Evolutionary conservation across 2,797 vertebrate genomes (phyloP).

Genomic region (Ctenosaura bakeri): DNA sequence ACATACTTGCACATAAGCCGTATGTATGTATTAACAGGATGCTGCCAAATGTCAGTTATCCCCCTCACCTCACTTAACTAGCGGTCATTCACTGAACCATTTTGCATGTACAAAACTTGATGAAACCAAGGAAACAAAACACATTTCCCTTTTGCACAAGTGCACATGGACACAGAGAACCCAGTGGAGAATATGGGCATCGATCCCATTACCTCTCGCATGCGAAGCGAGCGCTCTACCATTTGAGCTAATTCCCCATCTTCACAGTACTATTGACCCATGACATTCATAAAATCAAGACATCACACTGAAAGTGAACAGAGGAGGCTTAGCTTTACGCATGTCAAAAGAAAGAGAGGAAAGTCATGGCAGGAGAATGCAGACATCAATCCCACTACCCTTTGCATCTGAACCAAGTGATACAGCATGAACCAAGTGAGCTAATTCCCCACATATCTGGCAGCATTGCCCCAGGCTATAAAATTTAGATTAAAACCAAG

Average conservation of each 20-base stretch:
- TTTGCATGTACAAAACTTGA: not conserved
- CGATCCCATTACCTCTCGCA: constrained; percentile 79
- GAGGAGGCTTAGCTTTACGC: not conserved
- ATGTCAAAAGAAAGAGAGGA: not conserved
- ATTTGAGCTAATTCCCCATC: constrained; percentile 82
- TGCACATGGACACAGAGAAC: not conserved
- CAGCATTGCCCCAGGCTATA: too few relatives aligned
- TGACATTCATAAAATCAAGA: not conserved
- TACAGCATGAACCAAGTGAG: constrained; percentile 79
- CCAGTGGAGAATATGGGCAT: constrained; percentile 75
- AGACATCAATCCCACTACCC: constrained; percentile 58
- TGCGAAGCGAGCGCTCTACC: constrained; percentile 78
- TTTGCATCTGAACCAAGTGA: constrained; percentile 74
- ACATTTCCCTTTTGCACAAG: not conserved
- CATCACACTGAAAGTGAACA: not conserved
- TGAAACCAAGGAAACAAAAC: not conserved
- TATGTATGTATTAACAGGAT: too few relatives aligned
- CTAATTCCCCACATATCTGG: constrained; percentile 76
- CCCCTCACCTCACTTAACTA: too few relatives aligned
- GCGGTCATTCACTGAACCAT: too few relatives aligned
- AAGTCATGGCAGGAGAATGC: not conserved
- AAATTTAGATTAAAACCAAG: too few relatives aligned
- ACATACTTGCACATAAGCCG: too few relatives aligned
- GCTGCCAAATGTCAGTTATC: too few relatives aligned
- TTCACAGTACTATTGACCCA: not conserved